These are phyloP conservation scores for Hydrozoanthus gracilis DNA, from an alignment of 92 coral and sea anemone genomes.

Conservation along the genomic window DNA sequence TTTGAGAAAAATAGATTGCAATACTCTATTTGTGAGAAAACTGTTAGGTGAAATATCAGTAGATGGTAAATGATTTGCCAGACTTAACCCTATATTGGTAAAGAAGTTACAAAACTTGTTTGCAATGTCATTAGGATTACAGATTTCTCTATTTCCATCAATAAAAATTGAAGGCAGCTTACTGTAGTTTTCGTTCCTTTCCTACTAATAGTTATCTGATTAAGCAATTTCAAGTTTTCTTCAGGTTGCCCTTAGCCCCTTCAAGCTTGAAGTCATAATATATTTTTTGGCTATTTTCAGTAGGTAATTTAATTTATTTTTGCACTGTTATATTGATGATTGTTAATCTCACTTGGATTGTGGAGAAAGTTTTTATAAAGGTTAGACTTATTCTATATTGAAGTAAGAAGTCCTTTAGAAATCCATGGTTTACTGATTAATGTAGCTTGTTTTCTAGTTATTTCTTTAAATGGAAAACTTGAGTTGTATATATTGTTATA, in stretches of 20 bases:
- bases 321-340: constrained; percentile 25
- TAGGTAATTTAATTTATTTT: constrained; percentile 12
- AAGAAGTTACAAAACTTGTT: constrained; percentile 30
- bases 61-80: constrained; percentile 22
- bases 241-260: constrained; percentile 21
- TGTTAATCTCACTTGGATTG: constrained; percentile 27
- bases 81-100: constrained; percentile 10
- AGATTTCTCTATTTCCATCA: constrained; percentile 30
- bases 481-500: constrained; percentile 27
- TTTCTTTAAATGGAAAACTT: constrained; percentile 26
- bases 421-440: constrained; percentile 42
- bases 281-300: constrained; percentile 20
- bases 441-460: constrained; percentile 23
- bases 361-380: constrained; percentile 34
- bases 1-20: constrained; percentile 11
- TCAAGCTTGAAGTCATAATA: constrained; percentile 31
- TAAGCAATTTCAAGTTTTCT: constrained; percentile 19
- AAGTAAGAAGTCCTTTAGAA: constrained; percentile 38
- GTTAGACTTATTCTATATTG: constrained; percentile 18
- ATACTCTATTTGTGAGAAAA: constrained; percentile 19
- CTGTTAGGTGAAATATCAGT: constrained; percentile 12
- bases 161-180: constrained; percentile 23
- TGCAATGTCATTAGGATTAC: constrained; percentile 17
- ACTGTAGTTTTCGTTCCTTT: not conserved
- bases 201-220: constrained; percentile 8